phyloP scores from a whole-genome alignment of 2,113 vertebrate genomes.

The Parotia lawesii region DNA sequence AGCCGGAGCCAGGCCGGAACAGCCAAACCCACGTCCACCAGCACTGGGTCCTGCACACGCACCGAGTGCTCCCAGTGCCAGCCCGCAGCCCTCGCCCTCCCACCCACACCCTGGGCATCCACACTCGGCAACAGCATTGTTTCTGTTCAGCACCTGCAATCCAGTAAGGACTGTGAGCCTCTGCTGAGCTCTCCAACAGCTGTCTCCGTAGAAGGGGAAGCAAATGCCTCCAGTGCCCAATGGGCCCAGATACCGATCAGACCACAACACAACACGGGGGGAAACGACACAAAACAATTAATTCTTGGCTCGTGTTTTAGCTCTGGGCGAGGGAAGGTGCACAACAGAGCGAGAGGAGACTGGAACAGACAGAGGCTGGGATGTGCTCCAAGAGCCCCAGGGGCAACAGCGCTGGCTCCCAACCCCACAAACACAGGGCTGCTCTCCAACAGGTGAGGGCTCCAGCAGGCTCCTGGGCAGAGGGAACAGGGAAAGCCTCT shows the following conservation, averaged over 20 bases:
- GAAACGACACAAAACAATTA: slow-evolving; percentile 35
- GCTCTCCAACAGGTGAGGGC: slow-evolving; percentile 67
- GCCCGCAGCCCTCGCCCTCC: neutral
- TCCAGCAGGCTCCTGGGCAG: neutral
- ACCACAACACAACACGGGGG: neutral
- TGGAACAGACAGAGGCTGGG: slow-evolving; percentile 44
- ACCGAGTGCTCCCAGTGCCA: fast-evolving
- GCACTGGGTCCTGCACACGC: fast-evolving
- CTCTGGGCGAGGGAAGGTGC: slow-evolving; percentile 61
- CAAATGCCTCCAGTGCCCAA: neutral
- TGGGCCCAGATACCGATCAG: slow-evolving; percentile 26
- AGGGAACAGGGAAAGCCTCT: neutral
- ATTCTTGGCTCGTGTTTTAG: slow-evolving; percentile 47
- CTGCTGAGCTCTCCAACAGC: neutral
- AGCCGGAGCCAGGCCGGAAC: fast-evolving
- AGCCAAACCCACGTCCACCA: fast-evolving
- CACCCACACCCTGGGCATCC: fast-evolving
- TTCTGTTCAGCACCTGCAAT: fast-evolving
- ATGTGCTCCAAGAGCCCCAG: slow-evolving; percentile 61
- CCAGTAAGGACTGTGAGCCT: fast-evolving
- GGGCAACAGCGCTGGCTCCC: slow-evolving; percentile 43
- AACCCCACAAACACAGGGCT: slow-evolving; percentile 38
- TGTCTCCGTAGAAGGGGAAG: neutral
- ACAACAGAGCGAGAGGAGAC: neutral
- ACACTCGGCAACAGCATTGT: fast-evolving